Percentiles rank a stretch among this genome's conserved stretches.
Evolutionary conservation across 2,113 vertebrate genomes (phyloP).

Genomic region (Tychaedon coryphoeus): DNA sequence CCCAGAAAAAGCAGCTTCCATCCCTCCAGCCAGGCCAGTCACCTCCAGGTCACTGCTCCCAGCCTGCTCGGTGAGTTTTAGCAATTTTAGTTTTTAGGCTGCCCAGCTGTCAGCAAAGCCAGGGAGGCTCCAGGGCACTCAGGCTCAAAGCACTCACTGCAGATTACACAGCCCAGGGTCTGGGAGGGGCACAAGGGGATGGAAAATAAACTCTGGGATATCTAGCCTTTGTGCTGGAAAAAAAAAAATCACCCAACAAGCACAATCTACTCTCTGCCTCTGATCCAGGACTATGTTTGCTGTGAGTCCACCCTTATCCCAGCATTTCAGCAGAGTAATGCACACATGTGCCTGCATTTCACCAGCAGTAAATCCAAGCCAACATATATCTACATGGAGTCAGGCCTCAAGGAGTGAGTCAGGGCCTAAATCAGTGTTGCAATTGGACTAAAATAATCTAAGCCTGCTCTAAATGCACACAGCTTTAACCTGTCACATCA

Average conservation of each 20-base stretch:
- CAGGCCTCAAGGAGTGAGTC: constrained; percentile 5
- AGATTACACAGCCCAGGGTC: not conserved
- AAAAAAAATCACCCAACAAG: not conserved
- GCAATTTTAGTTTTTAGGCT: not conserved
- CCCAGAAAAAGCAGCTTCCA: not conserved
- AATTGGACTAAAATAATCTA: constrained; percentile 35
- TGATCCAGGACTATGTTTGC: not conserved
- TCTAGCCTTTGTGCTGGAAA: not conserved
- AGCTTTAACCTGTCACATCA: constrained; percentile 52
- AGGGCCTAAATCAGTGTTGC: not conserved
- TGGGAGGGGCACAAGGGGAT: not conserved
- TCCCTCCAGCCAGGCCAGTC: not conserved
- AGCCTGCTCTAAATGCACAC: not conserved
- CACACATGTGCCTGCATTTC: not conserved
- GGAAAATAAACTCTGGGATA: not conserved
- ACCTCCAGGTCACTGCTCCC: not conserved
- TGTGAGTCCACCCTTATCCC: not conserved
- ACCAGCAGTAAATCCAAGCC: not conserved
- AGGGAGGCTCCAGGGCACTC: not conserved
- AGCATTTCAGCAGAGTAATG: not conserved
- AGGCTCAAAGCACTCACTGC: not conserved
- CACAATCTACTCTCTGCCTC: not conserved
- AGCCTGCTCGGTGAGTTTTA: not conserved
- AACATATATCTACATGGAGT: not conserved
- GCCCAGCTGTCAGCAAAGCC: not conserved